Percentiles rank a stretch among this genome's conserved stretches.
phyloP scores from a whole-genome alignment of 2,888 invertebrate genomes.

The Tholera decimalis region DNA sequence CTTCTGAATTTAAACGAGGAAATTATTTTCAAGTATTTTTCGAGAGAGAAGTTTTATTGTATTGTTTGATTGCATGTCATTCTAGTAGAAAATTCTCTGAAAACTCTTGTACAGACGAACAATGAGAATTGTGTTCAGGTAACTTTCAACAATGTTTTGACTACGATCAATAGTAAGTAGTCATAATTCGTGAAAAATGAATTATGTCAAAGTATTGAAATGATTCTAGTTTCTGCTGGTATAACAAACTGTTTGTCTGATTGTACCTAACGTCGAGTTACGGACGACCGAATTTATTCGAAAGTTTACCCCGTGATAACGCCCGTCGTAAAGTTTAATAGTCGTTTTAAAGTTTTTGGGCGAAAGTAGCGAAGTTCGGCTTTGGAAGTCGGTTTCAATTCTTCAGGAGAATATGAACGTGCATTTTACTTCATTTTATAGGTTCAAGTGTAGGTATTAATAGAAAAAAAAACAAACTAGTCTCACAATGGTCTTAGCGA shows the following conservation, averaged over 20 bases:
- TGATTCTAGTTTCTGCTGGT: background rate
- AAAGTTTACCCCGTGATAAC: constrained; percentile 81
- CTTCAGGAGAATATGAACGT: constrained; percentile 36
- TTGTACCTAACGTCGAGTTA: constrained; percentile 78
- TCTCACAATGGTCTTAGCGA: background rate
- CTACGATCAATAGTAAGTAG: rapidly evolving
- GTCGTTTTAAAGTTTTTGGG: constrained; percentile 77
- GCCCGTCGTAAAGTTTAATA: constrained; percentile 79
- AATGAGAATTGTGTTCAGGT: background rate
- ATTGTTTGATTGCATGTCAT: constrained; percentile 91
- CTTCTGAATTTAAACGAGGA: constrained; percentile 90
- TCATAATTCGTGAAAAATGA: background rate
- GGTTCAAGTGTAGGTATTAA: too few relatives aligned
- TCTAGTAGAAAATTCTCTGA: constrained; percentile 88
- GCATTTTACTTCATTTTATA: constrained; percentile 24
- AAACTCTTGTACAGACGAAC: constrained; percentile 73
- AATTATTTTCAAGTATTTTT: constrained; percentile 91
- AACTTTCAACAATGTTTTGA: background rate
- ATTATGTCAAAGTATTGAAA: background rate
- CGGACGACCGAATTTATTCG: constrained; percentile 87
- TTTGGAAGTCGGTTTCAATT: constrained; percentile 47
- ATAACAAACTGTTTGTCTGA: background rate
- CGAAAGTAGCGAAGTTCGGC: constrained; percentile 62
- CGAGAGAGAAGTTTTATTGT: constrained; percentile 90
- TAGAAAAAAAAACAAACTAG: too few relatives aligned